phyloP scores from a whole-genome alignment of 2,888 invertebrate genomes.

The Serrognathus titanus region DNA sequence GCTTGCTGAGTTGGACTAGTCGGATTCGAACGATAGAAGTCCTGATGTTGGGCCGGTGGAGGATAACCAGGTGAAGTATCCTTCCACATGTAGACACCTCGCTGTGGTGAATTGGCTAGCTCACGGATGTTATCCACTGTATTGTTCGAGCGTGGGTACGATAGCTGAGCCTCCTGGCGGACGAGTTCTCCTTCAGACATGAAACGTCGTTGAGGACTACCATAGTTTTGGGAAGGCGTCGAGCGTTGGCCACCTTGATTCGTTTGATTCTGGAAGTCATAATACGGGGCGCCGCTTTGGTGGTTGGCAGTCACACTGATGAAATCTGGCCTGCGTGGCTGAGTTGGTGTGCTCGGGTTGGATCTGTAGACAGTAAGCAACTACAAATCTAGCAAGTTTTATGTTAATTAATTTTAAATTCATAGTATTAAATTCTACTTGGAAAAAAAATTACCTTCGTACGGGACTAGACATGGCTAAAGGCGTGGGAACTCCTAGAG shows the following conservation, averaged over 20 bases:
- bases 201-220: conserved; percentile 51
- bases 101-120: conserved; percentile 82
- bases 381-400: conserved; percentile 35
- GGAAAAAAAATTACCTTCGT: conserved; percentile 63
- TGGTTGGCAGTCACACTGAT: conserved; percentile 62
- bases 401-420: conserved; percentile 7
- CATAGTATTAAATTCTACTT: not conserved
- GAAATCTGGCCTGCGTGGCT: conserved; percentile 84
- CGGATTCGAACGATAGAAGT: conserved; percentile 61
- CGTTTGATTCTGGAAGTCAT: conserved; percentile 48
- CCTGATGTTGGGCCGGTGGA: conserved; percentile 45
- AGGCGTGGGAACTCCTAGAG: conserved; percentile 85
- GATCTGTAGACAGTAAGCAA: conserved; percentile 63
- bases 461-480: conserved; percentile 84
- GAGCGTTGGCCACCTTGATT: conserved; percentile 37
- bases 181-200: conserved; percentile 80
- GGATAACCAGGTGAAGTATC: conserved; percentile 68
- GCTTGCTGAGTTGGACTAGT: conserved; percentile 65
- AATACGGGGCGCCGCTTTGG: conserved; percentile 33
- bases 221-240: conserved; percentile 38
- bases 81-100: conserved; percentile 77
- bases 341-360: conserved; percentile 88
- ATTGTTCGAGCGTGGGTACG: conserved; percentile 67
- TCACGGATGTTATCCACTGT: conserved; percentile 85
- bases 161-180: conserved; percentile 58